A percentile compares a stretch with the other conserved stretches of the same genome.
phyloP scores from a whole-genome alignment of 2,797 vertebrate species.

The Pangasius sanitwongsei region DNA sequence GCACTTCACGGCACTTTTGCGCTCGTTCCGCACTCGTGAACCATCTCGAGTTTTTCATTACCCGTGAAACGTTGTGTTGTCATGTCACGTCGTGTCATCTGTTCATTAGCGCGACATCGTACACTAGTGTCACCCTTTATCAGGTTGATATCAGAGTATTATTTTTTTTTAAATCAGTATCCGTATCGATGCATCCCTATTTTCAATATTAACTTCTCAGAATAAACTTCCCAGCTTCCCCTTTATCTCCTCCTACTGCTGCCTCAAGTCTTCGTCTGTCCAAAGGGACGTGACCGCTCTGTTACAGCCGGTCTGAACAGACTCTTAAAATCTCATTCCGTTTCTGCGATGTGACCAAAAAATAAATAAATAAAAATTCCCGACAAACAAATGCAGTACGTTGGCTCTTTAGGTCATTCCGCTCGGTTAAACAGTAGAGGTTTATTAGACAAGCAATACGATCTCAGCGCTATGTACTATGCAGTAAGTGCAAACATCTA shows the following conservation, averaged over 20 bases:
- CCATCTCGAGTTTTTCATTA: not conserved
- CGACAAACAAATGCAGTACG: not conserved
- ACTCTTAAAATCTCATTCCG: not conserved
- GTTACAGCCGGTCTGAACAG: slow-evolving; percentile 15
- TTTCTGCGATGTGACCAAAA: slow-evolving; percentile 33
- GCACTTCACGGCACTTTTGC: not conserved
- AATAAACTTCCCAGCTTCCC: slow-evolving; percentile 6
- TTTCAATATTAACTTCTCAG: slow-evolving; percentile 13
- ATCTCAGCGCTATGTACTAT: slow-evolving; percentile 71
- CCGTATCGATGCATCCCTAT: not conserved
- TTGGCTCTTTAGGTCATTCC: slow-evolving; percentile 24
- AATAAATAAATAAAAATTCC: not conserved
- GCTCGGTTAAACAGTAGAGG: slow-evolving; percentile 12
- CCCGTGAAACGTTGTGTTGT: not conserved
- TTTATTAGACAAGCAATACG: slow-evolving; percentile 69
- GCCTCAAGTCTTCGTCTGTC: not conserved
- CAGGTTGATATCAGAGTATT: not conserved
- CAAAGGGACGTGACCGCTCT: not conserved
- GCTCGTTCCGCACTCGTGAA: not conserved
- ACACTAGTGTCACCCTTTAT: not conserved
- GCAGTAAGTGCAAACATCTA: slow-evolving; percentile 69
- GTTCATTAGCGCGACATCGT: not conserved
- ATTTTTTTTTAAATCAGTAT: not conserved
- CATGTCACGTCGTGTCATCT: not conserved
- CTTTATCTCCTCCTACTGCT: not conserved